Evolutionary conservation across 2,888 invertebrate species (phyloP).

Genomic region (Embidobia sp.): DNA sequence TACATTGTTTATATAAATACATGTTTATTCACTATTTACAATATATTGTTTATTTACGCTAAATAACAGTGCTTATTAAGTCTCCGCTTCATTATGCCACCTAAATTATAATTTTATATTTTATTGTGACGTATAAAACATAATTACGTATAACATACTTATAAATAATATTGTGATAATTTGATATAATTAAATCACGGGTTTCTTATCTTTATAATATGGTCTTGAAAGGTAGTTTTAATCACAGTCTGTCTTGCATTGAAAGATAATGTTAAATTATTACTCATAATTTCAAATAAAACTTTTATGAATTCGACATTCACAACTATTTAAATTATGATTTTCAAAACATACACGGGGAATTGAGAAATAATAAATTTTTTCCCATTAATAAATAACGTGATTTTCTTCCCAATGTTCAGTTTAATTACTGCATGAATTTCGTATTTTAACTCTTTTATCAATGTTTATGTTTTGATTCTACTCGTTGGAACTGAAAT

Average conservation of each 20-base stretch:
- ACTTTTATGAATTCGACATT: background rate
- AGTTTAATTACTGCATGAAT: too few species aligned
- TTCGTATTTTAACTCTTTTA: background rate
- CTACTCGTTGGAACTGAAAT: slow-evolving; percentile 2
- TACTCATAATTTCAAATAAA: background rate
- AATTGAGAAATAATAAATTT: too few species aligned
- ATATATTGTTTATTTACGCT: background rate
- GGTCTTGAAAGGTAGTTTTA: slow-evolving; percentile 6
- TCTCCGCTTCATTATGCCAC: too few species aligned
- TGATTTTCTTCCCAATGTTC: too few species aligned
- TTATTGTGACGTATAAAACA: background rate
- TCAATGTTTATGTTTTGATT: background rate
- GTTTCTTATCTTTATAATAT: slow-evolving; percentile 9
- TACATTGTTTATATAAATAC: too few species aligned
- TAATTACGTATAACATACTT: background rate
- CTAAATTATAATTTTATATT: background rate
- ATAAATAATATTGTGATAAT: background rate
- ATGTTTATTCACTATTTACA: too few species aligned
- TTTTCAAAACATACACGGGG: too few species aligned
- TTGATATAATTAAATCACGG: slow-evolving; percentile 10
- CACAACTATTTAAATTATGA: background rate
- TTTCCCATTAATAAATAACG: too few species aligned
- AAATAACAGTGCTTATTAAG: background rate
- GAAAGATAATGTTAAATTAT: slow-evolving; percentile 19
- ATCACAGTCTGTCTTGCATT: slow-evolving; percentile 30